phyloP scores from a whole-genome alignment of 2,113 vertebrate species.

The Trinectes maculatus region DNA sequence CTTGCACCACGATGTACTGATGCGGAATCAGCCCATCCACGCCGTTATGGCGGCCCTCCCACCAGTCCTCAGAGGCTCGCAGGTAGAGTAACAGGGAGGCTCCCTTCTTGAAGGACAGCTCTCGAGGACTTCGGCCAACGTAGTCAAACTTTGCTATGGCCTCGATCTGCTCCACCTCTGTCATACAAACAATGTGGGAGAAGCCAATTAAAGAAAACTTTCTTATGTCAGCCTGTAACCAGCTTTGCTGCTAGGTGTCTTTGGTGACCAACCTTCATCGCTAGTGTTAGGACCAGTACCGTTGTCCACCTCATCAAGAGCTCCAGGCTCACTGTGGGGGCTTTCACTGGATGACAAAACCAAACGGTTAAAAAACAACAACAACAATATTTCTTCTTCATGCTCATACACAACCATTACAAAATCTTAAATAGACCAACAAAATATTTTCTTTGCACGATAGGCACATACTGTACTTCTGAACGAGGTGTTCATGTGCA shows the following conservation, averaged over 20 bases:
- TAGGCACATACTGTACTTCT: too few species aligned
- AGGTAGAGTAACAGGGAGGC: slow-evolving; percentile 93
- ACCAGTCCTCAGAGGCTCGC: slow-evolving; percentile 95
- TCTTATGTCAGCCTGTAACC: background rate
- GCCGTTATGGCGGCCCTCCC: slow-evolving; percentile 95
- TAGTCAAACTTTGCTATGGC: slow-evolving; percentile 97
- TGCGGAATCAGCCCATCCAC: slow-evolving; percentile 94
- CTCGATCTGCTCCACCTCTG: slow-evolving; percentile 94
- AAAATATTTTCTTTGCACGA: too few species aligned
- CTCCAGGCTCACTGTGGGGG: slow-evolving; percentile 94
- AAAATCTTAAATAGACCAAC: too few species aligned
- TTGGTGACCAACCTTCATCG: slow-evolving; percentile 87
- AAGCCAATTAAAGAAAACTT: background rate
- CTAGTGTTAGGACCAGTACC: slow-evolving; percentile 94
- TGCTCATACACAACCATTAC: too few species aligned
- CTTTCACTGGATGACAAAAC: slow-evolving; percentile 86
- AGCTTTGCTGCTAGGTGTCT: slow-evolving; percentile 1
- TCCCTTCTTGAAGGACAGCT: slow-evolving; percentile 96
- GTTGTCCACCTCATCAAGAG: slow-evolving; percentile 94
- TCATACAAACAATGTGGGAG: slow-evolving; percentile 22
- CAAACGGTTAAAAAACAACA: background rate
- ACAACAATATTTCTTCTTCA: too few species aligned
- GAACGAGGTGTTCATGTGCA: too few species aligned
- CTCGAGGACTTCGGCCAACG: slow-evolving; percentile 88
- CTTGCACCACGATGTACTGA: slow-evolving; percentile 96